phyloP scores from a whole-genome alignment of 1,140 invertebrate species.

The Euura saliciscinereae region DNA sequence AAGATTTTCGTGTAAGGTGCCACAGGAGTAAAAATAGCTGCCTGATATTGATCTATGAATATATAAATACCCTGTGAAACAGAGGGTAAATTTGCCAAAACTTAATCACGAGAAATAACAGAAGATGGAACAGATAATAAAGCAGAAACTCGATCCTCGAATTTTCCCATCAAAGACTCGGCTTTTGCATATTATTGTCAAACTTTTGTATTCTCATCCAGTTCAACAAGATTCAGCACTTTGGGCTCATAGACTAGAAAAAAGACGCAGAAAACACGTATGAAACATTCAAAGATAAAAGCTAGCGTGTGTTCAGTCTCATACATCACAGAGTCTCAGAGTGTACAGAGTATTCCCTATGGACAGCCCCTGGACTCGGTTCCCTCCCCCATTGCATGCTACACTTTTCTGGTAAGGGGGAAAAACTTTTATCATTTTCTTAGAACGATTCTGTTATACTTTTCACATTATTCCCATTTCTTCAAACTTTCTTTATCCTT shows the following conservation, averaged over 20 bases:
- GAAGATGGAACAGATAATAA: no score
- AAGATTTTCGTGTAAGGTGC: constrained; percentile 4
- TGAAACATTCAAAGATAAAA: not conserved
- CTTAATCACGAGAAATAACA: not conserved
- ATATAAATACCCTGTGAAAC: not conserved
- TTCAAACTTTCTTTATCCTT: not conserved
- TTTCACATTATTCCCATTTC: not conserved
- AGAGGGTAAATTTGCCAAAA: not conserved
- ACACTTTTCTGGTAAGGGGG: not conserved
- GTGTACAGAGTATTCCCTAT: not conserved
- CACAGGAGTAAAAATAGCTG: not conserved
- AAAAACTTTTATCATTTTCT: not conserved
- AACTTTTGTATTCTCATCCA: not conserved
- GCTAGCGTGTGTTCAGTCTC: not conserved
- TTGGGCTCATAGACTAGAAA: not conserved
- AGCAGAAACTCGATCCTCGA: no score
- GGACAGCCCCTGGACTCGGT: not conserved
- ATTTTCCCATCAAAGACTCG: not conserved
- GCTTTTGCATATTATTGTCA: not conserved
- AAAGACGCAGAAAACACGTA: not conserved
- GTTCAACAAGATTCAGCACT: not conserved
- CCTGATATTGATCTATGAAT: constrained; percentile 5
- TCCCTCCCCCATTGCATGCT: not conserved
- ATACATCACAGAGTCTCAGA: not conserved
- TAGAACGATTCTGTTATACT: not conserved